Base-by-base conservation (phyloP, 2,113 vertebrate species). In the Cololabis saira region DNA sequence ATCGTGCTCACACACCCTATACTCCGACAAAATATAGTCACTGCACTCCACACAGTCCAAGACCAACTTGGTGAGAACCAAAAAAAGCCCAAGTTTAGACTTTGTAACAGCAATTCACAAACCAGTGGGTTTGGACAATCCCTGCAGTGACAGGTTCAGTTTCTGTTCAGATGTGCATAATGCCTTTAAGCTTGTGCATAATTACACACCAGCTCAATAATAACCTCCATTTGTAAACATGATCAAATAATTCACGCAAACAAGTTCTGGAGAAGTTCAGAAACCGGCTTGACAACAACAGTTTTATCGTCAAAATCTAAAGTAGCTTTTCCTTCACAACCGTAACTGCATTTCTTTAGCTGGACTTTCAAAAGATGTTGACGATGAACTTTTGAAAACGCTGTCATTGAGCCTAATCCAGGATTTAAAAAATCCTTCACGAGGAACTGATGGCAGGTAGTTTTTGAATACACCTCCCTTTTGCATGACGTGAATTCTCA, bases 381-480 rank as follows among this genome's bases (percentile, higher is more conserved):
- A 52, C 50, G 27, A 8, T 68, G 56, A 75, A 75, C 63, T 74
- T 69, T 68, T 2, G 58, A 17, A 71, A 72, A 60, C 27, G 2
- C 61, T 80, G 75, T 87, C 61, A 82, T 37, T 82, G 81, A 85
- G 61, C 71, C 71, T 84, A 74, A 82, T 86, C 81, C 74, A n/a
- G 62, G 33, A 73, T 77, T 83, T 53, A 45, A 79, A 42, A 63
- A 54, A 44, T 50, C 41, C 50, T 62, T 53, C 56, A 5, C 10
- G 21, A 15, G 47, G 7, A 6, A 1, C 22, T 14, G 59, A 56
- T 61, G 78, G 61, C 51, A 37, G 61, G 7, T 37, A 44, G 30
- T 60, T 48, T 42, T 30, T 55, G 56, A 71, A 69, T 47, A 57
- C 57, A 42, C 72, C 76, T 62, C 77, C 76, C 40, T 14, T 76